phyloP scores from a whole-genome alignment of 2,888 invertebrate genomes.

The Sarcophaga subvicina region DNA sequence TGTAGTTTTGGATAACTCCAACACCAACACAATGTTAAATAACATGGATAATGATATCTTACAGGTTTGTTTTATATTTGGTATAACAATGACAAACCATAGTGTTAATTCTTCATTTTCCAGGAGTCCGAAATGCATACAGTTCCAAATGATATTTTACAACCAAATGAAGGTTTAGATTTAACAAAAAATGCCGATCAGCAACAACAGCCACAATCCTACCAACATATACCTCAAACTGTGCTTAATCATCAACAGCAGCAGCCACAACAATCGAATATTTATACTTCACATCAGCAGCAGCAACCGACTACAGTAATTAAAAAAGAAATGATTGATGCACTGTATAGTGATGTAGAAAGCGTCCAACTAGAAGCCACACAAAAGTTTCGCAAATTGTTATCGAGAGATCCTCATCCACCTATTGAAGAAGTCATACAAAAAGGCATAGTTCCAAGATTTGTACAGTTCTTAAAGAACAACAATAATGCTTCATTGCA shows the following conservation, averaged over 20 bases:
- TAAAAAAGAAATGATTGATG: constrained; percentile 90
- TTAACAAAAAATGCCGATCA: constrained; percentile 58
- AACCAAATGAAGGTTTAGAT: constrained; percentile 51
- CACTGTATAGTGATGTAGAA: constrained; percentile 89
- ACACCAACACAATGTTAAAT: constrained; percentile 68
- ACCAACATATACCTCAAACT: constrained; percentile 64
- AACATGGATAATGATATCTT: constrained; percentile 79
- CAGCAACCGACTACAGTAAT: constrained; percentile 74
- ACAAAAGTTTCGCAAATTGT: constrained; percentile 95
- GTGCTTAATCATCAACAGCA: constrained; percentile 59
- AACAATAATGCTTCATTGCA: constrained; percentile 92
- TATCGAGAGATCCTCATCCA: constrained; percentile 97
- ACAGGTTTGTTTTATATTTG: constrained; percentile 77
- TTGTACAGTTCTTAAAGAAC: constrained; percentile 94
- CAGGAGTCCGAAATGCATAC: constrained; percentile 75
- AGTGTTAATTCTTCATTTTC: not conserved
- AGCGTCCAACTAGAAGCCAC: constrained; percentile 93
- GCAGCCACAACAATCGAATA: constrained; percentile 56
- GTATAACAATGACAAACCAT: not conserved
- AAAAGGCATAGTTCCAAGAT: constrained; percentile 96
- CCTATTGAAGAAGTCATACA: constrained; percentile 98
- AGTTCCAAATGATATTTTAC: constrained; percentile 49
- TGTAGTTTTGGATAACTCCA: constrained; percentile 84
- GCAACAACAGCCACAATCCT: constrained; percentile 51
- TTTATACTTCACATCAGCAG: constrained; percentile 36